Evolutionary conservation across 1,140 invertebrate species (phyloP), one percentile per base, ranked within the genome.

Genomic region (Cataglyphis hispanica): DNA sequence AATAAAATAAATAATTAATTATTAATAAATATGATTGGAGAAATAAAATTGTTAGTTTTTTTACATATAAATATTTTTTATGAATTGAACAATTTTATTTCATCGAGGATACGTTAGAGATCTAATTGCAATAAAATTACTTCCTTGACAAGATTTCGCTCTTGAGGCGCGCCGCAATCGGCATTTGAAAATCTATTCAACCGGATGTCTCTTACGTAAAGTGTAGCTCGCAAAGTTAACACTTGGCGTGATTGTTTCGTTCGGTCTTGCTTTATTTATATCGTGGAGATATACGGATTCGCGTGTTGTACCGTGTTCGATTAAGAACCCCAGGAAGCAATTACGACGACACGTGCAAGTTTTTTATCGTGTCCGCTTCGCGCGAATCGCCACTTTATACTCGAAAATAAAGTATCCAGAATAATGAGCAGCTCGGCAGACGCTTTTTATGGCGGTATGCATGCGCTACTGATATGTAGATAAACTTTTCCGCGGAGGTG

Each of bases 151-250:
- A 83, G 67, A 60, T 46, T 74, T 83, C n/a, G 78, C 53, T 83
- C 67, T 83, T 46, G n/a, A 60, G 67, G 25, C 16, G 19, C 31
- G 34, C 22, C 61, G 56, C 46, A 46, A 58, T 16, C 19, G 56
- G 27, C 43, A 46, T 74, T 56, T 63, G 60, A 37, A 89, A 84
- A 89, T 89, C 78, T 56, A 78, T 86, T 50, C 67, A 90, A 84
- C 84, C 78, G 86, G 86, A 89, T 66, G 69, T 84, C 78, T 78
- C 74, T 89, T 90, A 87, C 88, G 81, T 74, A 89, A 89, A 74
- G 16, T 53, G 56, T 81, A 27, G 46, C 31, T 37, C 34, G 72
- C n/a, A 19, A n/a, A 43, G 66, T 40, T 76, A 72, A 56, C 43
- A 37, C 13, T 16, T 22, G 11, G 1, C 13, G 56, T 56, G 4